Percentiles rank a stretch among this genome's conserved stretches.
Conservation (phyloP, 2,797 vertebrate genomes). For the Intellagama lesueurii region DNA sequence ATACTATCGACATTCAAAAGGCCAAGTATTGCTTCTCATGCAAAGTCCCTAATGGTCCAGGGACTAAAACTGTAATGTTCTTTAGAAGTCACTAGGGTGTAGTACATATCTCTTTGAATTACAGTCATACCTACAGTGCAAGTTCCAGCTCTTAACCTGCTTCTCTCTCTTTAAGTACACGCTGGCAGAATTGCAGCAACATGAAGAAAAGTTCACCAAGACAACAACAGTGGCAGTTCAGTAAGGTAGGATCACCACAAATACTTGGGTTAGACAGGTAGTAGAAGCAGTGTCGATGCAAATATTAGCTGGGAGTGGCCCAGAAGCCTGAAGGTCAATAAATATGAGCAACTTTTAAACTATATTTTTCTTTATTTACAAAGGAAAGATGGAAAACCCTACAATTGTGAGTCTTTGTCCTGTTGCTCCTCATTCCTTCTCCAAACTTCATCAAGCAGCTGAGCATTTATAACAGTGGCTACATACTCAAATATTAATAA, state of each 20-base stretch:
- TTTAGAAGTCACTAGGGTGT: not conserved
- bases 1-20: not conserved
- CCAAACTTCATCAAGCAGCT: not conserved
- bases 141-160: not conserved
- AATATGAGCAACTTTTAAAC: not conserved
- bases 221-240: not conserved
- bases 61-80: not conserved
- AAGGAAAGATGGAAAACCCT: not conserved
- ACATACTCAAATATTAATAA: not conserved
- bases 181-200: not conserved
- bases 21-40: not conserved
- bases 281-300: not conserved
- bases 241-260: not conserved
- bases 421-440: not conserved
- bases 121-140: not conserved
- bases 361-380: not conserved
- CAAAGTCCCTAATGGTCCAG: not conserved
- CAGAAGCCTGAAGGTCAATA: not conserved
- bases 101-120: not conserved
- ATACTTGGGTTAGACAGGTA: not conserved
- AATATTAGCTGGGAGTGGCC: not conserved
- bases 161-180: not conserved
- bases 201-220: not conserved
- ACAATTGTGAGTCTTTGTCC: not conserved
- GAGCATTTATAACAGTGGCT: not conserved